These are phyloP conservation scores for Emydocephalus ijimae DNA, from an alignment of 2,113 vertebrate species.

Conservation along the genomic window DNA sequence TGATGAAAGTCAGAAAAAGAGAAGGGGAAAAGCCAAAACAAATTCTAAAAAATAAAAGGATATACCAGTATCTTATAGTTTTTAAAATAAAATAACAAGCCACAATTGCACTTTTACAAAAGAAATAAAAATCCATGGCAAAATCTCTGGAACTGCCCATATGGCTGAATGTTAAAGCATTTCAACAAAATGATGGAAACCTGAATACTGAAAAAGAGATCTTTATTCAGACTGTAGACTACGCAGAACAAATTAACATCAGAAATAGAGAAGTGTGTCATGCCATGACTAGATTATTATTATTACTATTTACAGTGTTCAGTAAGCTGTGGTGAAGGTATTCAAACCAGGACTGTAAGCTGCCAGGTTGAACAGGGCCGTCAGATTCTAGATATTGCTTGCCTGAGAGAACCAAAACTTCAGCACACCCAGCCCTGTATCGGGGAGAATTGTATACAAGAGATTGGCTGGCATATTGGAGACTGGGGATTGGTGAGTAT, in stretches of 20 bases:
- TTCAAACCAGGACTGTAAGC: conserved; percentile 79
- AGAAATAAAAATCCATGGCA: not conserved
- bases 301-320: conserved; percentile 78
- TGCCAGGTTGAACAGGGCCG: conserved; percentile 72
- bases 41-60: not conserved
- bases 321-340: conserved; percentile 81
- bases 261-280: not conserved
- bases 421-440: conserved; percentile 69
- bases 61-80: not conserved
- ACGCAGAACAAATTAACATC: not conserved
- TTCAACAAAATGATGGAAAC: not conserved
- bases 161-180: not conserved
- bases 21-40: not conserved
- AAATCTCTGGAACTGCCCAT: not conserved
- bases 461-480: conserved; percentile 81
- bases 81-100: not conserved
- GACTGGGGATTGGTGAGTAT: conserved; percentile 87
- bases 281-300: conserved; percentile 15
- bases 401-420: conserved; percentile 72
- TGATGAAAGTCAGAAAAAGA: not conserved
- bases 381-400: conserved; percentile 71
- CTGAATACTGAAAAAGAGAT: not conserved
- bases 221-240: not conserved
- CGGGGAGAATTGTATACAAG: conserved; percentile 66
- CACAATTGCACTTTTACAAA: not conserved